Percentiles rank a stretch among this genome's conserved stretches.
Conservation (phyloP, 2,113 vertebrate genomes). For the Hirundichthys speculiger region DNA sequence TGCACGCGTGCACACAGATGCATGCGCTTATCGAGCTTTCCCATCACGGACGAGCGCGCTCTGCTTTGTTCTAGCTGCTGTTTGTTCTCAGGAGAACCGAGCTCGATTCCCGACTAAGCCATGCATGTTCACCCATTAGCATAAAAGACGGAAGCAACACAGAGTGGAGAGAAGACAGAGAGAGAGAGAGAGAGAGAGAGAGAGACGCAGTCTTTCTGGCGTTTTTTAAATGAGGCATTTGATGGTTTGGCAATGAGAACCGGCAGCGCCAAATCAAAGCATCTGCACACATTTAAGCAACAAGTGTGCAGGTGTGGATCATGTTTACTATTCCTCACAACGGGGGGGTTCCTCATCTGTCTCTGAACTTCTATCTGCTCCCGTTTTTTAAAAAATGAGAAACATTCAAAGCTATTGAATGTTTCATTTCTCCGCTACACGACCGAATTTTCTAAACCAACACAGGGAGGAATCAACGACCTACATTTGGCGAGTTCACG, state of each 20-base stretch:
- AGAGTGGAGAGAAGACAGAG: constrained; percentile 21
- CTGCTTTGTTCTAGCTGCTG: constrained; percentile 50
- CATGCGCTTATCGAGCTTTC: constrained; percentile 39
- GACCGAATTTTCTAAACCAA: constrained; percentile 8
- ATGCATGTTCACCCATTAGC: constrained; percentile 48
- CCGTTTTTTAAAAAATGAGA: constrained; percentile 27
- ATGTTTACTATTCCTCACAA: constrained; percentile 28
- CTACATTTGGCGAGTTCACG: not conserved
- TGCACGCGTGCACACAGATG: constrained; percentile 1
- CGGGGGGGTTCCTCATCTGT: constrained; percentile 12
- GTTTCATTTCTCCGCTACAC: constrained; percentile 6
- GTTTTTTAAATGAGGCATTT: constrained; percentile 58
- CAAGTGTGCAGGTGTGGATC: constrained; percentile 29
- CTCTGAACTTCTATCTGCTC: constrained; percentile 15
- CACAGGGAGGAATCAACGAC: not conserved
- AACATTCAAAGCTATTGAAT: constrained; percentile 19
- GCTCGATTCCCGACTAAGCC: constrained; percentile 33
- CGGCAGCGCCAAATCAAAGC: constrained; percentile 37
- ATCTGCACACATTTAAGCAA: constrained; percentile 29
- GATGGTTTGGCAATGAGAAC: constrained; percentile 29
- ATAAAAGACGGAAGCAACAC: constrained; percentile 47
- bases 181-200: too few species aligned
- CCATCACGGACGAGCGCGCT: constrained; percentile 43
- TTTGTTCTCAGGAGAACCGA: constrained; percentile 52
- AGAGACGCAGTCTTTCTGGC: constrained; percentile 14